phyloP scores from a whole-genome alignment of 2,797 vertebrate genomes.

The Sebastes steindachneri region DNA sequence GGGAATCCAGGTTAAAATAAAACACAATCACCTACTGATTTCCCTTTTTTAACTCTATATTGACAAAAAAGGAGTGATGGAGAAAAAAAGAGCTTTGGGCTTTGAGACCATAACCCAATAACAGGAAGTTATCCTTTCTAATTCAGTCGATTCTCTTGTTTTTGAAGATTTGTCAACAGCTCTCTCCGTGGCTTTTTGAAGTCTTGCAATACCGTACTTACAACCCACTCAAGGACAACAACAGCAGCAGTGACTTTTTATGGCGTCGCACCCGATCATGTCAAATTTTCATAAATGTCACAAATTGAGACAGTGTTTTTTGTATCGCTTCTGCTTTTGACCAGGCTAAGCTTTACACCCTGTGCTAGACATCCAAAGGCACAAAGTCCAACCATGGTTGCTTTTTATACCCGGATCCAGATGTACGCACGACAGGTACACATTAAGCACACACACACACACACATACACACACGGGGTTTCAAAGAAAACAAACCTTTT shows the following conservation, averaged over 20 bases:
- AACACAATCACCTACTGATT: neutral
- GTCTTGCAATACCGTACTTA: constrained; percentile 68
- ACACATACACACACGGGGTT: constrained; percentile 7
- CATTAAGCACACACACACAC: constrained; percentile 9
- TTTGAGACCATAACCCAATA: neutral
- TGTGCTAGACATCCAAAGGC: constrained; percentile 62
- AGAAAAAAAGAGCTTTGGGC: neutral
- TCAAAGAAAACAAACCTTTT: constrained; percentile 34
- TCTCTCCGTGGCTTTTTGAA: constrained; percentile 72
- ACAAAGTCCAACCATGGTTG: constrained; percentile 44
- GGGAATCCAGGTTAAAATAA: neutral
- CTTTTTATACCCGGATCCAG: constrained; percentile 28
- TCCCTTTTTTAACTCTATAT: neutral
- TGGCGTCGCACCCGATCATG: neutral
- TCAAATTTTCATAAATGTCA: neutral
- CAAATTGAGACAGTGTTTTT: constrained; percentile 7
- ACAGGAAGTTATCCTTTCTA: neutral
- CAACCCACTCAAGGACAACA: constrained; percentile 17
- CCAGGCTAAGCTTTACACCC: constrained; percentile 28
- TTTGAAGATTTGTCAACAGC: constrained; percentile 42
- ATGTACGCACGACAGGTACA: neutral
- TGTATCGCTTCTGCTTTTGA: constrained; percentile 35
- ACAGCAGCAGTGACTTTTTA: neutral
- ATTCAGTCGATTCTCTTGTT: neutral
- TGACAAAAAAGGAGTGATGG: neutral